A percentile compares a stretch with the other conserved stretches of the same genome.
These are phyloP conservation scores for Brevimyrus niger DNA, from an alignment of 2,113 vertebrate genomes.

Conservation along the genomic window DNA sequence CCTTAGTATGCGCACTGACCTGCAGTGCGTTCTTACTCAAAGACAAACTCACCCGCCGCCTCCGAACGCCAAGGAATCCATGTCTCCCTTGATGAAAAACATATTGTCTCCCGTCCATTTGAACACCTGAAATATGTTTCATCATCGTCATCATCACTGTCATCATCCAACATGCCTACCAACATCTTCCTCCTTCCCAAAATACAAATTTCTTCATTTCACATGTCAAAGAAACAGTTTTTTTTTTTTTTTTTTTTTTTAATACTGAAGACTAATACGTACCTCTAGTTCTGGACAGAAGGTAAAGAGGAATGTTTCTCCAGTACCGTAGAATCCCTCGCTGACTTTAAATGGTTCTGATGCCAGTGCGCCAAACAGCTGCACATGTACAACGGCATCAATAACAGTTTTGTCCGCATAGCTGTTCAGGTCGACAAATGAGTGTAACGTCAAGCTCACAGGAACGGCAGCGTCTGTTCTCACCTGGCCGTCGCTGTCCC, in stretches of 20 bases:
- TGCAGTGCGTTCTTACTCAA: too few relatives aligned
- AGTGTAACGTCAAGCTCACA: background rate
- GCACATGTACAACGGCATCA: background rate
- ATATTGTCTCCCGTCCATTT: constrained; percentile 82
- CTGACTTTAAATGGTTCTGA: constrained; percentile 78
- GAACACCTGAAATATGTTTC: constrained; percentile 59
- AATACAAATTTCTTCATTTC: background rate
- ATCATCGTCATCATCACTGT: background rate
- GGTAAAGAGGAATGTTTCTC: constrained; percentile 78
- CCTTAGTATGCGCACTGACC: background rate
- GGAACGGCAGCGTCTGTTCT: background rate
- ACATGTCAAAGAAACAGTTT: background rate
- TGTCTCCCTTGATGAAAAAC: constrained; percentile 82
- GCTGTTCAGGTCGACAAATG: background rate
- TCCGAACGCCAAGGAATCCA: constrained; percentile 75
- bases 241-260: too few relatives aligned
- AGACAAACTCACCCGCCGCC: constrained; percentile 65
- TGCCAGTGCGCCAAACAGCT: constrained; percentile 76
- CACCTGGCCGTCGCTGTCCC: constrained; percentile 76
- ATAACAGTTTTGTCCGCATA: background rate
- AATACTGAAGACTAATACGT: background rate
- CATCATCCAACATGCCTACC: background rate
- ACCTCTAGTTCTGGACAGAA: constrained; percentile 80
- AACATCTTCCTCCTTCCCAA: background rate
- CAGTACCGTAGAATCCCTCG: constrained; percentile 76